These are phyloP conservation scores for Oithona nana DNA, from an alignment of 2,888 invertebrate genomes.

Conservation along the genomic window DNA sequence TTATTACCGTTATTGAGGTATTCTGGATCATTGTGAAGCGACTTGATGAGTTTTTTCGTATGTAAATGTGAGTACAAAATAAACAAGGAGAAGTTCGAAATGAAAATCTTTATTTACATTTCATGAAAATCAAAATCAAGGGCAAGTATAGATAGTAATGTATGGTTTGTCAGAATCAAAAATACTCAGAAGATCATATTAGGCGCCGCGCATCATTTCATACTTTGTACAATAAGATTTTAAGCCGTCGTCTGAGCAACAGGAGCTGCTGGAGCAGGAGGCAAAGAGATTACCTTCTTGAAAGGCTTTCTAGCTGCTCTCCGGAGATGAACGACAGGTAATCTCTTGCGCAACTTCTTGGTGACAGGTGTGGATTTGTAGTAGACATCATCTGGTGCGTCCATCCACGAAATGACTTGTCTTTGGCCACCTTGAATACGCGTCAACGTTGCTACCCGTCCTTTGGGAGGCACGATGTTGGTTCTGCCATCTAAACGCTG, in stretches of 20 bases:
- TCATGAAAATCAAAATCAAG: no score
- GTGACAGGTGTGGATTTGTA: slow-evolving; percentile 75
- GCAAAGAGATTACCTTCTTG: slow-evolving; percentile 18
- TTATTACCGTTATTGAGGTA: no score
- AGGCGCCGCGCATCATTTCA: no score
- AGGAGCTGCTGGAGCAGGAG: neutral
- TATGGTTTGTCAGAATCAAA: neutral
- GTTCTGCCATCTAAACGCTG: neutral
- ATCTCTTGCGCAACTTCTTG: slow-evolving; percentile 46
- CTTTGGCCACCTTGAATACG: slow-evolving; percentile 44
- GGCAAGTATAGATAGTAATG: no score
- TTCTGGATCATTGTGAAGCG: no score
- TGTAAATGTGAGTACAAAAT: no score
- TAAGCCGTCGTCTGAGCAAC: no score
- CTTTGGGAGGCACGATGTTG: slow-evolving; percentile 27
- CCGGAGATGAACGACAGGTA: slow-evolving; percentile 27
- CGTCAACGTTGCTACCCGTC: slow-evolving; percentile 56
- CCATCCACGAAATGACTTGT: slow-evolving; percentile 92
- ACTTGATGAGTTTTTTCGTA: no score
- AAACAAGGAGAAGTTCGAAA: no score
- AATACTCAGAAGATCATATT: neutral
- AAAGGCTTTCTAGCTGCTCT: slow-evolving; percentile 31
- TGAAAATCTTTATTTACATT: no score
- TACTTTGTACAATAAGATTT: neutral
- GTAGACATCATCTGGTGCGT: slow-evolving; percentile 91